Base-by-base conservation (phyloP, 2,797 vertebrate genomes). In the Ambastaia sidthimunki region DNA sequence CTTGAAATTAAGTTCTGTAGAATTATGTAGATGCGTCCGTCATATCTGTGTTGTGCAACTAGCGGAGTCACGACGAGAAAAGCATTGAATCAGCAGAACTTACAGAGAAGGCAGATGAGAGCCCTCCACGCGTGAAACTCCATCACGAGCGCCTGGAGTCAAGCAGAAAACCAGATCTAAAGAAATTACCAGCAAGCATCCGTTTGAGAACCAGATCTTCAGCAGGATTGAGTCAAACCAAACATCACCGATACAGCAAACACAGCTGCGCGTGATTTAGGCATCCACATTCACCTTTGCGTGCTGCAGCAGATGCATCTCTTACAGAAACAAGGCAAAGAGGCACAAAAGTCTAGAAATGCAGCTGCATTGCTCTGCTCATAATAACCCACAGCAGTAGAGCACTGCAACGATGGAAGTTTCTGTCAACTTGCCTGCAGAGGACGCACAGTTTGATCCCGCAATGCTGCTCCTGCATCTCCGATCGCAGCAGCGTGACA, bases 231-330 rank as follows among this genome's bases (percentile, higher is more conserved):
- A 44, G 10, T 10, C 9, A 7, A 2, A 44, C 10, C 41, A 44
- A 90, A 88, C 92, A 90, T 89, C 85, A 82, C 81, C 86, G 91
- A 88, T 92, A 92, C 92, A 89, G 90, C 86, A 90, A 85, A 86
- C 80, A 88, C 88, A 89, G 89, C 86, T 88, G 88, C 82, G 88
- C 85, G 89, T 88, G 89, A 88, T 75, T 80, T 71, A 83, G 50
- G 80, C 88, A 88, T 90, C 89, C 86, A 86, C 82, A 84, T 84
- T 50, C 48, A 15, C 48, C 48, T 50, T 6, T 16, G 48, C 48
- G 48, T 15, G 16, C 13, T 50, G 48, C 48, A 54, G 7, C 21
- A 13, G 21, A 23, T 16, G 25, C 59, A 62, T 62, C 13, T 62
- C 59, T 62, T 25, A 18, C 57, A 25, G 12, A 23, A 23, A 57